Evolutionary conservation across 2,113 vertebrate genomes (phyloP).

Genomic region (Mesoclemmys tuberculata): DNA sequence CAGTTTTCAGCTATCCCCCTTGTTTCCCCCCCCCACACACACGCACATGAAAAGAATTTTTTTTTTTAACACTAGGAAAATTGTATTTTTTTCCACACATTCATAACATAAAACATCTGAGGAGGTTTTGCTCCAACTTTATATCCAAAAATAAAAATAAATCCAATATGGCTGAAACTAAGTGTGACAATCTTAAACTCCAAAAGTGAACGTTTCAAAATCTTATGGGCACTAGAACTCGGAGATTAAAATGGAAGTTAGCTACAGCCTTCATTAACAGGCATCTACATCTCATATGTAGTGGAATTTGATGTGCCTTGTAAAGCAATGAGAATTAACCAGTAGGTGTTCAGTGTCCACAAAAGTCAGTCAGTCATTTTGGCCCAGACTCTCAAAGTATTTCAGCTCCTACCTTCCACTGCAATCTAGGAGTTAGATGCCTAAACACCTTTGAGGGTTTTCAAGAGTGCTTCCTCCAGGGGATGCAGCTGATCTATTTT

Average conservation of each 20-base stretch:
- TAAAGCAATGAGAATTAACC: background rate
- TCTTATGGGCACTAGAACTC: conserved; percentile 41
- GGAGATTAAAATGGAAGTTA: conserved; percentile 50
- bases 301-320: background rate
- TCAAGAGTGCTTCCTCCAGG: background rate
- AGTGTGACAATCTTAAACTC: conserved; percentile 60
- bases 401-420: background rate
- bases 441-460: no score
- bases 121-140: conserved; percentile 56
- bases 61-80: conserved; percentile 59
- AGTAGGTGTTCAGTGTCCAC: background rate
- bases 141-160: no score
- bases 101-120: conserved; percentile 67
- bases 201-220: conserved; percentile 42
- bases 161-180: conserved; percentile 61
- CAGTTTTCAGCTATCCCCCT: conserved; percentile 45
- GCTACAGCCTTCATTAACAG: conserved; percentile 25
- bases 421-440: background rate
- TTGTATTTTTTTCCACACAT: conserved; percentile 45
- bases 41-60: no score
- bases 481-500: background rate
- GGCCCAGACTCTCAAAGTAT: background rate
- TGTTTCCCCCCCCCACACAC: conserved; percentile 54
- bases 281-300: background rate
- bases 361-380: background rate